Percentiles rank a stretch among this genome's conserved stretches.
Conservation (phyloP, 2,113 vertebrate genomes). For the Plecotus auritus region DNA sequence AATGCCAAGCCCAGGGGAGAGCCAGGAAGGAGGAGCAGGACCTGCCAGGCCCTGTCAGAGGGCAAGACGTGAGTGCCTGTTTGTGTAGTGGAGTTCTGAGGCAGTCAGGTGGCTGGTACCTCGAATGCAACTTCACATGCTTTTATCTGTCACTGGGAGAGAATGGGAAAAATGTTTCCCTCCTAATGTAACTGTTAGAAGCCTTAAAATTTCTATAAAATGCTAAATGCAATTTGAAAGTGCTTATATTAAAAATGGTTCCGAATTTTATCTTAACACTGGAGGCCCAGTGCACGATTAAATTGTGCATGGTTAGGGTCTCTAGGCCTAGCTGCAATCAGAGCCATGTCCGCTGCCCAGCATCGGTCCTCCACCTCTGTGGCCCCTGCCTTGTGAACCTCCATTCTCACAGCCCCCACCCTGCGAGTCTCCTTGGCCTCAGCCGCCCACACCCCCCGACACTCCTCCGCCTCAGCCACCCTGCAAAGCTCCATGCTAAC, state of each 20-base stretch:
- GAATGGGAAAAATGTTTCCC: neutral
- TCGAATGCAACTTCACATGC: neutral
- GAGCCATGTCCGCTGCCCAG: no score
- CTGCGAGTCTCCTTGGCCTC: no score
- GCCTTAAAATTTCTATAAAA: neutral
- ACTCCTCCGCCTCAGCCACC: no score
- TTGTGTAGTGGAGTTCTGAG: neutral
- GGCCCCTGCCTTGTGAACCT: no score
- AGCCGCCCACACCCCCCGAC: no score
- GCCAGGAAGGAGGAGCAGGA: neutral
- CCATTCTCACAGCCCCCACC: no score
- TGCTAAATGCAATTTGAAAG: neutral
- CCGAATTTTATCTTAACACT: neutral
- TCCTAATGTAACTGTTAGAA: neutral
- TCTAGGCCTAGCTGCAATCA: no score
- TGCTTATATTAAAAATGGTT: neutral
- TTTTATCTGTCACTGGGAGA: neutral
- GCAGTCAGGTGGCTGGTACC: neutral
- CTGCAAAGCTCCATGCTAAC: no score
- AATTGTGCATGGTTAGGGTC: no score
- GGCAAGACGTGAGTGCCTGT: neutral
- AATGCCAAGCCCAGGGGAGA: neutral
- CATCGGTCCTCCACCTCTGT: no score
- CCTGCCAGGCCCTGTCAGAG: neutral
- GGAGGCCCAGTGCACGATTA: no score